phyloP scores from a whole-genome alignment of 2,797 vertebrate genomes.

The Tragopan temminckii region DNA sequence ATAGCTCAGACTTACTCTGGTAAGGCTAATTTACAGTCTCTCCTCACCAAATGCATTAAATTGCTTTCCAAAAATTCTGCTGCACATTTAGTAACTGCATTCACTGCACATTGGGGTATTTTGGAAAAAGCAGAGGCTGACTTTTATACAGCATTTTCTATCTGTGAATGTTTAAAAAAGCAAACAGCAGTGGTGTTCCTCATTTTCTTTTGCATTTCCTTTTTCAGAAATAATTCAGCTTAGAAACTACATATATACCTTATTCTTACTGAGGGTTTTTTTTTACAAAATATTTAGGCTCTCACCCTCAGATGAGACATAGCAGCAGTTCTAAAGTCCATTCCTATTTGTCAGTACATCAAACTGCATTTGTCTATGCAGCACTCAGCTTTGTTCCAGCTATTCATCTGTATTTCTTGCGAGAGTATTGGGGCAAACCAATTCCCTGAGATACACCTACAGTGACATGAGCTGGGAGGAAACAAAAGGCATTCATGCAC shows the following conservation, averaged over 20 bases:
- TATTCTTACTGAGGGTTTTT: accelerated
- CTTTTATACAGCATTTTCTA: not conserved
- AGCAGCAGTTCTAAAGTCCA: not conserved
- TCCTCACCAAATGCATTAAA: not conserved
- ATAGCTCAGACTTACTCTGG: not conserved
- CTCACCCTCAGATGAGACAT: not conserved
- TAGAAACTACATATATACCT: not conserved
- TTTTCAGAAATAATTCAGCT: not conserved
- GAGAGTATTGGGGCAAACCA: not conserved
- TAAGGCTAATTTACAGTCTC: conserved; percentile 25
- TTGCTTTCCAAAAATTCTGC: not conserved
- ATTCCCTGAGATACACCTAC: not conserved
- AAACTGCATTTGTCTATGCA: not conserved
- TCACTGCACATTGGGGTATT: not conserved
- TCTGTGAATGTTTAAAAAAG: not conserved
- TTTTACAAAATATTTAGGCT: not conserved
- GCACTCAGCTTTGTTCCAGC: not conserved
- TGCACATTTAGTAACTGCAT: not conserved
- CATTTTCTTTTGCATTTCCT: not conserved
- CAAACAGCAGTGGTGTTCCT: not conserved
- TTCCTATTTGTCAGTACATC: not conserved
- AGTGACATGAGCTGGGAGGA: not conserved
- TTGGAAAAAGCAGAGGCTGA: not conserved
- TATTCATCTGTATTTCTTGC: not conserved
- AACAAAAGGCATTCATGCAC: not conserved